Evolutionary conservation across 2,113 vertebrate species (phyloP).

Genomic region (Seriola quinqueradiata): DNA sequence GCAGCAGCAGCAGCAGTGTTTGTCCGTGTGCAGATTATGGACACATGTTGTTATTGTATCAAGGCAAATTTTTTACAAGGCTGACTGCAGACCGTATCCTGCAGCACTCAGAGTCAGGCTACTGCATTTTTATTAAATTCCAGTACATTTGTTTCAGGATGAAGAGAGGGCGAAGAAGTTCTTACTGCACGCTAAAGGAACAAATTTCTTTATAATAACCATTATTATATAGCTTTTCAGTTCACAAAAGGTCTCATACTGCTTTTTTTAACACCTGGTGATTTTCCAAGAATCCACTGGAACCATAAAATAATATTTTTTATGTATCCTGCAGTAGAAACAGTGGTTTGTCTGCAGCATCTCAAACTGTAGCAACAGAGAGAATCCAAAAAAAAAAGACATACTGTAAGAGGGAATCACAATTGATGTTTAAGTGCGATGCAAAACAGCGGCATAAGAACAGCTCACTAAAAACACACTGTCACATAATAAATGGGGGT

Average conservation of each 20-base stretch:
- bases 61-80: conserved; percentile 17
- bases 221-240: not conserved
- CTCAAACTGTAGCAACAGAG: not conserved
- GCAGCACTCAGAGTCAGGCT: not conserved
- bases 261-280: not conserved
- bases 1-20: conserved; percentile 30
- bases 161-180: not conserved
- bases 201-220: not conserved
- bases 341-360: not conserved
- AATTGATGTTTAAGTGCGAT: not conserved
- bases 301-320: conserved; percentile 13
- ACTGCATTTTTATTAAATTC: not conserved
- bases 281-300: conserved; percentile 15
- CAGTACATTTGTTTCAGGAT: not conserved
- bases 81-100: conserved; percentile 7
- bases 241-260: conserved; percentile 13
- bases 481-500: not conserved
- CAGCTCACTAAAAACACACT: not conserved
- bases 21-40: conserved; percentile 21
- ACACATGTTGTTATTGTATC: conserved; percentile 34
- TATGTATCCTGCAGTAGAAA: conserved; percentile 11
- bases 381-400: not conserved
- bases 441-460: not conserved
- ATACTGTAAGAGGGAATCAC: not conserved
- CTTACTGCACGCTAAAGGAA: not conserved